Percentiles rank a stretch among this genome's conserved stretches.
Evolutionary conservation across 2,797 vertebrate genomes (phyloP).

Genomic region (Melopsittacus undulatus): DNA sequence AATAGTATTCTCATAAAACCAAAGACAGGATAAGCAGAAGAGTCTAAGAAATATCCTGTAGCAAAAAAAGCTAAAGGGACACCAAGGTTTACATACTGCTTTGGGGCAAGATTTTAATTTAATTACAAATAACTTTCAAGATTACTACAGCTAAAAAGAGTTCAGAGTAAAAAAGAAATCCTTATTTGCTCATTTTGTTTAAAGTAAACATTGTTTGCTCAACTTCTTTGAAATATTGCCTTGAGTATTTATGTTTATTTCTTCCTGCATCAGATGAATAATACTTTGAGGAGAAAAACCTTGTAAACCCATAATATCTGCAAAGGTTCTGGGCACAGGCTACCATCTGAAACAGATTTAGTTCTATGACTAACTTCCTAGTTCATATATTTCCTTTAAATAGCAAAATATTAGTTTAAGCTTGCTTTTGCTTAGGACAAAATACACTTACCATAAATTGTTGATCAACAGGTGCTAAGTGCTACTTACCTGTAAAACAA

Average conservation of each 20-base stretch:
- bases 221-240: background rate
- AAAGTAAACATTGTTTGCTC: slow-evolving; percentile 5
- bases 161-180: background rate
- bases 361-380: background rate
- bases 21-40: background rate
- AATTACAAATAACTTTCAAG: background rate
- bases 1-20: background rate
- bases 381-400: background rate
- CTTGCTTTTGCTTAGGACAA: background rate
- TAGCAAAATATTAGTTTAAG: background rate
- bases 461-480: background rate
- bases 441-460: slow-evolving; percentile 17
- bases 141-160: background rate
- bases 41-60: background rate
- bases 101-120: background rate
- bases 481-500: slow-evolving; percentile 70
- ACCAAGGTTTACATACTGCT: background rate
- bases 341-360: slow-evolving; percentile 4
- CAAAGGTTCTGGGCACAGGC: background rate
- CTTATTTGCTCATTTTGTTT: background rate
- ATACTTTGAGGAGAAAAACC: background rate
- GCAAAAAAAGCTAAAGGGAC: background rate
- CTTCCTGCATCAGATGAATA: background rate
- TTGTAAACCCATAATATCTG: background rate
- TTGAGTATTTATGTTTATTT: slow-evolving; percentile 8